phyloP scores from a whole-genome alignment of 2,797 vertebrate species.

The Mus caroli region DNA sequence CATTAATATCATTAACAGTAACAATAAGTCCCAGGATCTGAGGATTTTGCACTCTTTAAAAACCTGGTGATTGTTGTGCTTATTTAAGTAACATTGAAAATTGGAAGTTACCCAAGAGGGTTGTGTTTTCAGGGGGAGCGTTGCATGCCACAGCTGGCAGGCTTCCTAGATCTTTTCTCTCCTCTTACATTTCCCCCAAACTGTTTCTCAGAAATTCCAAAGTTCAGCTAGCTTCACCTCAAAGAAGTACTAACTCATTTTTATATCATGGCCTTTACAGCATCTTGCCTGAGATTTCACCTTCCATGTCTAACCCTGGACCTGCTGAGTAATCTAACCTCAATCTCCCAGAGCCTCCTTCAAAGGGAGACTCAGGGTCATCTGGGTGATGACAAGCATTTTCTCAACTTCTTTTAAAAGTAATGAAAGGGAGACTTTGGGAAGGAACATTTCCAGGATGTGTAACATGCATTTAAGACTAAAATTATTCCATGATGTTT shows the following conservation, averaged over 20 bases:
- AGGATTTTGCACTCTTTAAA: not conserved
- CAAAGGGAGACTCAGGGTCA: not conserved
- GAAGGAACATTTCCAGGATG: not conserved
- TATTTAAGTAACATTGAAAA: conserved; percentile 12
- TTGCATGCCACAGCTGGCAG: not conserved
- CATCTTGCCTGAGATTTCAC: not conserved
- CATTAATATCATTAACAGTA: not conserved
- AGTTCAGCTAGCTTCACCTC: not conserved
- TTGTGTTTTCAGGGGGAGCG: conserved; percentile 12
- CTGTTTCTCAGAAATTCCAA: not conserved
- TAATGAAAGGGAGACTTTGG: not conserved
- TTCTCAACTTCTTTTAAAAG: not conserved
- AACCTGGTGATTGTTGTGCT: not conserved
- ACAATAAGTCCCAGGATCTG: not conserved
- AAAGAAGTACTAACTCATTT: conserved; percentile 1
- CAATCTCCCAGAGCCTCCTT: not conserved
- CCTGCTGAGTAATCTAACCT: not conserved
- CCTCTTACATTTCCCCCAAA: not conserved
- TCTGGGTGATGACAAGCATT: not conserved
- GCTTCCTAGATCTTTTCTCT: conserved; percentile 2
- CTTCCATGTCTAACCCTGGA: conserved; percentile 5
- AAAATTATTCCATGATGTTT: not conserved
- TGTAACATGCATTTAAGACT: not conserved
- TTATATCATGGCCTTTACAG: not conserved
- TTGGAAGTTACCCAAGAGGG: not conserved